These are phyloP conservation scores for Nymphicus hollandicus DNA, from an alignment of 2,113 vertebrate genomes.

Conservation along the genomic window DNA sequence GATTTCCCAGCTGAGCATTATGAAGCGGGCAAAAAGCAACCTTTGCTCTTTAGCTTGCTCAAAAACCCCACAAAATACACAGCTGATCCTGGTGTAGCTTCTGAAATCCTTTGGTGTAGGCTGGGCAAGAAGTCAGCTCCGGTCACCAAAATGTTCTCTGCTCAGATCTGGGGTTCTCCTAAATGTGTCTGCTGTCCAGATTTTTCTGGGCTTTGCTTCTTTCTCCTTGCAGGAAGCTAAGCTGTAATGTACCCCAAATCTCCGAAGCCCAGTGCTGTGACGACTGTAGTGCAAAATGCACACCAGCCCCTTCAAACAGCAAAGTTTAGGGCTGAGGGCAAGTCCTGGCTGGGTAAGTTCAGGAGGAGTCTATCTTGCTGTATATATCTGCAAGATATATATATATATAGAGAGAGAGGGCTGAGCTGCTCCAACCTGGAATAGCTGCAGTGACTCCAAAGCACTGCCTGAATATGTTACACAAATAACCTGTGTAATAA, in stretches of 20 bases:
- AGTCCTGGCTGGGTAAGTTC: not conserved
- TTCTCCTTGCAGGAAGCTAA: not conserved
- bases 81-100: not conserved
- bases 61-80: accelerated
- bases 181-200: accelerated
- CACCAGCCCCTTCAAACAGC: not conserved
- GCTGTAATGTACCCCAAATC: not conserved
- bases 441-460: not conserved
- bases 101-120: accelerated
- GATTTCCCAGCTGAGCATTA: not conserved
- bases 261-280: accelerated
- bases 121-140: not conserved
- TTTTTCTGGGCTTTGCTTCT: not conserved
- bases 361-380: not conserved
- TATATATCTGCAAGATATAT: not conserved
- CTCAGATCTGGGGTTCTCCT: not conserved
- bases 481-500: not conserved
- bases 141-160: accelerated
- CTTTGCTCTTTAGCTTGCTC: not conserved
- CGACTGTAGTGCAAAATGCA: accelerated
- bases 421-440: not conserved
- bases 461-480: not conserved
- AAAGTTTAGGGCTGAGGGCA: not conserved
- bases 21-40: not conserved
- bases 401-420: not conserved